These are phyloP conservation scores for Dicerorhinus sumatrensis DNA, from an alignment of 2,113 vertebrate genomes.

Conservation along the genomic window DNA sequence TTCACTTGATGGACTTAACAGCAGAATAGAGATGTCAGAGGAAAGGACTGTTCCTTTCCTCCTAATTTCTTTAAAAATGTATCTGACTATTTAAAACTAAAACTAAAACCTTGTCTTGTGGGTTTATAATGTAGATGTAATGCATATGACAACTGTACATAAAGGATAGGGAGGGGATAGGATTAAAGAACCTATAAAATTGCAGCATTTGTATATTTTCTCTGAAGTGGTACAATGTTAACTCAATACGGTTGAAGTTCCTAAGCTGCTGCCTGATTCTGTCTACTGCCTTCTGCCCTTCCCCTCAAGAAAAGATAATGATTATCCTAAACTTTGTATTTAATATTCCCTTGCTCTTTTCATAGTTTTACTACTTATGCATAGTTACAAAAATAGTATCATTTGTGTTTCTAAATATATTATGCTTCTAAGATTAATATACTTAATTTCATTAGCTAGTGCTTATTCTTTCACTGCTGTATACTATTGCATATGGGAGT, in stretches of 20 bases:
- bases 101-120: not conserved
- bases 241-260: not conserved
- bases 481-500: not conserved
- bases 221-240: not conserved
- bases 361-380: not conserved
- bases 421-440: not conserved
- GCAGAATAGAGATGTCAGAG: not conserved
- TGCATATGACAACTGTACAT: not conserved
- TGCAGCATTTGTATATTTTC: not conserved
- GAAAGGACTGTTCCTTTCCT: not conserved
- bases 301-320: not conserved
- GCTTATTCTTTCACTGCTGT: not conserved
- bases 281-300: not conserved
- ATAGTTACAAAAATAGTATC: not conserved
- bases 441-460: not conserved
- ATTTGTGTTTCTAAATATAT: not conserved
- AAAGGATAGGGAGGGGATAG: not conserved
- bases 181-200: not conserved
- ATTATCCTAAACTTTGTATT: not conserved
- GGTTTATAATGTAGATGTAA: not conserved
- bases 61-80: not conserved
- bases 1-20: not conserved
- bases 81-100: not conserved
- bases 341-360: not conserved
- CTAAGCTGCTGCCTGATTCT: not conserved